Conservation (phyloP, 2,113 vertebrate genomes). For the Orycteropus afer region DNA sequence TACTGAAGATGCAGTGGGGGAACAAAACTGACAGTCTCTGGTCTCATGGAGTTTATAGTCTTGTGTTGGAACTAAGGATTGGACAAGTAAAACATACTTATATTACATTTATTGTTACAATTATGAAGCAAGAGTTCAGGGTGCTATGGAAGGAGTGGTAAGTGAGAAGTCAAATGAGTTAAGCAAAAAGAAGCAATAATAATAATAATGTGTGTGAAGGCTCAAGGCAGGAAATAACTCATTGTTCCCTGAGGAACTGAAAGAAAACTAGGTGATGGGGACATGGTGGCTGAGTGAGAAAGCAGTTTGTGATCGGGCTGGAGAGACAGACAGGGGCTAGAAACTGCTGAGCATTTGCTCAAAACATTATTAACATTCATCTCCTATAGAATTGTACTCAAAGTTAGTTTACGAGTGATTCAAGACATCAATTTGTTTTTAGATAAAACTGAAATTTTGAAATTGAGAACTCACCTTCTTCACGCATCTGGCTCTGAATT, state of each 20-base stretch:
- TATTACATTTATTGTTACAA: no score
- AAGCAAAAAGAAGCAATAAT: neutral
- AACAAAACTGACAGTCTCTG: neutral
- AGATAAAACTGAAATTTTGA: slow-evolving; percentile 35
- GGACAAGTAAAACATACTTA: neutral
- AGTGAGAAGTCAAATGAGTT: neutral
- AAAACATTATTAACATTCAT: neutral
- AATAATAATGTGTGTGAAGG: neutral
- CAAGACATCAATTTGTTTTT: neutral
- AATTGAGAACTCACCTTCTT: neutral
- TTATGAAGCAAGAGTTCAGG: neutral
- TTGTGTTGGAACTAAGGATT: neutral
- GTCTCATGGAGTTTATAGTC: no score
- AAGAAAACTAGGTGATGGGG: neutral
- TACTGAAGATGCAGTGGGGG: neutral
- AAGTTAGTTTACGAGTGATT: neutral
- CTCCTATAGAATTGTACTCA: neutral
- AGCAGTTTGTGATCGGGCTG: neutral
- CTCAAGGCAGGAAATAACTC: accelerated
- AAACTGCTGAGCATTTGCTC: neutral
- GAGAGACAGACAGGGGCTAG: accelerated
- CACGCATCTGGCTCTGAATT: neutral
- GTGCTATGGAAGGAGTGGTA: accelerated
- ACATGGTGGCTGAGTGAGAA: neutral
- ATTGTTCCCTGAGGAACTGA: neutral